phyloP scores from a whole-genome alignment of 2,888 invertebrate genomes.

The Nomada fabriciana region DNA sequence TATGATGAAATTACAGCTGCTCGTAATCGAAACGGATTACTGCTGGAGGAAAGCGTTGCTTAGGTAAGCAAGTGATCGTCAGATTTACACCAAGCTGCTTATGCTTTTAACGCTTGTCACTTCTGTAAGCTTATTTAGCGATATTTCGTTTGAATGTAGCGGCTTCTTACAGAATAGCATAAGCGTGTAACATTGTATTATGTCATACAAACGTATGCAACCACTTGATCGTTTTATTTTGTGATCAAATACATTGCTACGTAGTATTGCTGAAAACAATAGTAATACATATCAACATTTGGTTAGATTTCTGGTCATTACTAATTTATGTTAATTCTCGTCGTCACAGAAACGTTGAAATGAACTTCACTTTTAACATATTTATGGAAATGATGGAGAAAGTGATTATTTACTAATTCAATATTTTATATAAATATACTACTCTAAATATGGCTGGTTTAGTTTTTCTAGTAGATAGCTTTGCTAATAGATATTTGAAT shows the following conservation, averaged over 20 bases:
- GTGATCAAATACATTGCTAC: not conserved
- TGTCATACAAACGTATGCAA: not conserved
- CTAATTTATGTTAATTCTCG: not conserved
- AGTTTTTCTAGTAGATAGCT: not conserved
- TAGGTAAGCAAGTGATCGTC: constrained; percentile 74
- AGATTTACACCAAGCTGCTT: constrained; percentile 51
- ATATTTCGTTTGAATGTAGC: constrained; percentile 20
- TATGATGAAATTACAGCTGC: constrained; percentile 83
- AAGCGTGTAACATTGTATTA: not conserved
- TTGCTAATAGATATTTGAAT: constrained; percentile 27
- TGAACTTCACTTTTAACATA: too few relatives aligned
- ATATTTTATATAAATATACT: not conserved
- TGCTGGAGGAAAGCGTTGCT: constrained; percentile 82
- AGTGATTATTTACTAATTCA: not conserved
- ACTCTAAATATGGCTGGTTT: not conserved
- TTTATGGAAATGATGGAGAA: too few relatives aligned
- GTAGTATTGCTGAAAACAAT: too few relatives aligned
- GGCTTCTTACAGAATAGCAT: not conserved
- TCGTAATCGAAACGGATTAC: constrained; percentile 82
- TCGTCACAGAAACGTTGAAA: too few relatives aligned
- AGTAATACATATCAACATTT: too few relatives aligned
- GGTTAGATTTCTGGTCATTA: not conserved
- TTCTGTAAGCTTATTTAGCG: constrained; percentile 40
- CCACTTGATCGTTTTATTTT: not conserved
- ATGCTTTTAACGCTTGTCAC: constrained; percentile 42